Percentiles rank a stretch among this genome's conserved stretches.
Evolutionary conservation across 2,113 vertebrate species (phyloP).

Genomic region (Uria lomvia): DNA sequence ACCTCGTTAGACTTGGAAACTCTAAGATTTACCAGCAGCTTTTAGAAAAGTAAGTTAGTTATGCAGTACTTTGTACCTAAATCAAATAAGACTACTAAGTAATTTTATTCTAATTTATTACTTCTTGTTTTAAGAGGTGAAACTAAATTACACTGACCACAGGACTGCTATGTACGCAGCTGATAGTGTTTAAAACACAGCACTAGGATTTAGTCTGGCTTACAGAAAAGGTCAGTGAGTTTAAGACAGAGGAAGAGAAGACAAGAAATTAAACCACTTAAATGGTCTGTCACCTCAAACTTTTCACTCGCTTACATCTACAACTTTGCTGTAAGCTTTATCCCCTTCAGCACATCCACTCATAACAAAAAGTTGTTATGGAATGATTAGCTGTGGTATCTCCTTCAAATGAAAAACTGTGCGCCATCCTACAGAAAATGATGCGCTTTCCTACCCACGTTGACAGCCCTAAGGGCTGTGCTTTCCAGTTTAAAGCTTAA

Average conservation of each 20-base stretch:
- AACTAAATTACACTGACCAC: background rate
- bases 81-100: background rate
- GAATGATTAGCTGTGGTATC: background rate
- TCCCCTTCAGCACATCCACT: background rate
- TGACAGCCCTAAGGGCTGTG: background rate
- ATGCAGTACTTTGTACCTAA: background rate
- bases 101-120: background rate
- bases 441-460: background rate
- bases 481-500: background rate
- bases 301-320: background rate
- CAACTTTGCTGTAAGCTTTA: background rate
- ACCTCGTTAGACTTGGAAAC: background rate
- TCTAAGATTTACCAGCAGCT: background rate
- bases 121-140: background rate
- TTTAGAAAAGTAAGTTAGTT: background rate
- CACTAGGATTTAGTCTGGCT: background rate
- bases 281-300: background rate
- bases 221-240: background rate
- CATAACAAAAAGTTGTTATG: background rate
- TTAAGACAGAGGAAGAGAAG: background rate
- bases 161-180: background rate
- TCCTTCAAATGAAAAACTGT: background rate
- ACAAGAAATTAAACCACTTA: background rate
- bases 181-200: background rate
- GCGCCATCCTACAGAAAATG: background rate